These are phyloP conservation scores for Parapristionchus giblindavisi DNA, from an alignment of 2,888 invertebrate species.

Conservation along the genomic window DNA sequence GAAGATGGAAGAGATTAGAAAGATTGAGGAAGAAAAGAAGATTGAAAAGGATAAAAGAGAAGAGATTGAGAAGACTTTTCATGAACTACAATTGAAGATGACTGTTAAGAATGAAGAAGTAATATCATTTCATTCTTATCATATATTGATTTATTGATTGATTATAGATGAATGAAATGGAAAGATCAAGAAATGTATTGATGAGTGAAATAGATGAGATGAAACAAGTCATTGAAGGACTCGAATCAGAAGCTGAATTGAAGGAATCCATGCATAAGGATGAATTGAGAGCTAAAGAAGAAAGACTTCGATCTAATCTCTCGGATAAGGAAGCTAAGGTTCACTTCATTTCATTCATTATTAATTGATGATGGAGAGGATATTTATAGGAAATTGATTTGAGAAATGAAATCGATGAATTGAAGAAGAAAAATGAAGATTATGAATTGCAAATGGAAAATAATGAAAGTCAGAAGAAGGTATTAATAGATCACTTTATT, in stretches of 20 bases:
- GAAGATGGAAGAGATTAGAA: not conserved
- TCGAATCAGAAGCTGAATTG: not conserved
- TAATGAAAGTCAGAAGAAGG: no score
- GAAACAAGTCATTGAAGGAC: not conserved
- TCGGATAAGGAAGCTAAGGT: slow-evolving; percentile 9
- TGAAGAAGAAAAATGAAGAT: no score
- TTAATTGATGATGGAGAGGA: not conserved
- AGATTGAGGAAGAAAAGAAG: not conserved
- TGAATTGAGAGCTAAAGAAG: not conserved
- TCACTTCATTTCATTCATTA: not conserved
- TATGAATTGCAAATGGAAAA: no score
- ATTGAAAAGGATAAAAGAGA: not conserved
- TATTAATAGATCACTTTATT: no score
- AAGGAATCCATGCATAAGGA: not conserved
- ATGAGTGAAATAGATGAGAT: not conserved
- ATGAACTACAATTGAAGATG: not conserved
- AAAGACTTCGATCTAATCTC: not conserved
- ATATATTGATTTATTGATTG: no score
- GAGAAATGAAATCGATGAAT: not conserved
- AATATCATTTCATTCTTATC: no score
- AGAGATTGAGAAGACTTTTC: not conserved
- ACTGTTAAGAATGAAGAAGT: not conserved
- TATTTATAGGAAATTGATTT: not conserved
- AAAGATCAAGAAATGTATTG: not conserved
- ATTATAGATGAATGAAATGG: slow-evolving; percentile 3